Percentiles rank a stretch among this genome's conserved stretches.
phyloP scores from a whole-genome alignment of 2,888 invertebrate genomes.

The Polylopha cassiicola region DNA sequence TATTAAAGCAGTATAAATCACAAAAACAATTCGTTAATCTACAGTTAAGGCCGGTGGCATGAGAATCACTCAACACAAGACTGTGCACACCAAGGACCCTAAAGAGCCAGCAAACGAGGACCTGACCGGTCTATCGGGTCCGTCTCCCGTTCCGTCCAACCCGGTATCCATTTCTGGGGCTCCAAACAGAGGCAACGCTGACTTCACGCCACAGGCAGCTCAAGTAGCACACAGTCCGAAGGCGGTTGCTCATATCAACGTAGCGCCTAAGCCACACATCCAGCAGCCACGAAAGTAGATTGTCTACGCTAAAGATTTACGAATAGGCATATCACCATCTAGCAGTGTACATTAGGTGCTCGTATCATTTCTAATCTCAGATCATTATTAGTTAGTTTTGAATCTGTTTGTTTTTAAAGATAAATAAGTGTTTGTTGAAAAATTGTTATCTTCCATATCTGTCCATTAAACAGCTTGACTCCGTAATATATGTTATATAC shows the following conservation, averaged over 20 bases:
- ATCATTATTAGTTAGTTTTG: no score
- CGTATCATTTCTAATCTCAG: neutral
- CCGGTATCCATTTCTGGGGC: slow-evolving; percentile 86
- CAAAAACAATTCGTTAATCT: neutral
- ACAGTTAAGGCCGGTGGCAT: slow-evolving; percentile 94
- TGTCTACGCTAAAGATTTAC: slow-evolving; percentile 5
- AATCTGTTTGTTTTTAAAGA: no score
- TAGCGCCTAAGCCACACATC: slow-evolving; percentile 82
- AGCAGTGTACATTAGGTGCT: slow-evolving; percentile 19
- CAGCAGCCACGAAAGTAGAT: slow-evolving; percentile 92
- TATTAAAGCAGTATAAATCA: neutral
- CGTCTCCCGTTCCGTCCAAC: slow-evolving; percentile 86
- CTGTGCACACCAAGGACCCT: slow-evolving; percentile 80
- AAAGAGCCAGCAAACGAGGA: slow-evolving; percentile 82
- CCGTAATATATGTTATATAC: no score
- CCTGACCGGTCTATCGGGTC: slow-evolving; percentile 84
- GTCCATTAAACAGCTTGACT: no score
- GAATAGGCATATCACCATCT: slow-evolving; percentile 32
- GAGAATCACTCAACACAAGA: slow-evolving; percentile 93
- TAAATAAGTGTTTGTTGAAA: no score
- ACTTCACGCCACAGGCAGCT: slow-evolving; percentile 92
- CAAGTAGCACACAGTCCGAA: slow-evolving; percentile 90
- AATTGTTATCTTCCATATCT: no score
- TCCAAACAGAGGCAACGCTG: slow-evolving; percentile 88
- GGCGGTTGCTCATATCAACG: slow-evolving; percentile 80